A percentile compares a stretch with the other conserved stretches of the same genome.
Evolutionary conservation across 2,888 invertebrate genomes (phyloP).

Genomic region (Thyatira batis): DNA sequence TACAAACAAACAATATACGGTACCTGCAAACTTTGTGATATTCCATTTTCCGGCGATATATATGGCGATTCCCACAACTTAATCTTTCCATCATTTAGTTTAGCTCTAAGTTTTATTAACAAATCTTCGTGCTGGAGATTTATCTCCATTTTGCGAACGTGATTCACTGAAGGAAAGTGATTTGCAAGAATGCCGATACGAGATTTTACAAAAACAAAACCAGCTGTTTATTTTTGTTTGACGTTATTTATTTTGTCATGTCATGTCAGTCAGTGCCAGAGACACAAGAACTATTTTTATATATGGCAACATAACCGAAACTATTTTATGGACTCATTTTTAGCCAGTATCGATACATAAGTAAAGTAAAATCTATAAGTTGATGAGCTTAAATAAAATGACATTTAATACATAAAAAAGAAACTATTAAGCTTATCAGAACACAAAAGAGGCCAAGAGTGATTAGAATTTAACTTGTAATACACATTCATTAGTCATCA

Average conservation of each 20-base stretch:
- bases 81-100: slow-evolving; percentile 85
- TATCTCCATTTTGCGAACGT: slow-evolving; percentile 46
- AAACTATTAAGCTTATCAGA: too few species aligned
- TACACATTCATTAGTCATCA: too few species aligned
- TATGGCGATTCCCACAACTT: slow-evolving; percentile 91
- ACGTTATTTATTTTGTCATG: background rate
- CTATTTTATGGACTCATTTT: too few species aligned
- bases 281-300: too few species aligned
- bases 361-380: too few species aligned
- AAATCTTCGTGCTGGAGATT: slow-evolving; percentile 82
- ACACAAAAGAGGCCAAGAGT: too few species aligned
- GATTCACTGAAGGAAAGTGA: slow-evolving; percentile 28
- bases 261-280: too few species aligned
- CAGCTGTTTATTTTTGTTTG: background rate
- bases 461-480: too few species aligned
- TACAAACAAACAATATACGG: slow-evolving; percentile 12
- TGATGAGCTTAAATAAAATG: too few species aligned
- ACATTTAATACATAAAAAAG: too few species aligned
- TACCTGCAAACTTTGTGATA: slow-evolving; percentile 77
- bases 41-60: slow-evolving; percentile 55
- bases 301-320: too few species aligned
- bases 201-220: background rate
- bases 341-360: too few species aligned
- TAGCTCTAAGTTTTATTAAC: slow-evolving; percentile 85
- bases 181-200: slow-evolving; percentile 28